Base-by-base conservation (phyloP, 2,888 invertebrate genomes). In the Tolmerus cingulatus region DNA sequence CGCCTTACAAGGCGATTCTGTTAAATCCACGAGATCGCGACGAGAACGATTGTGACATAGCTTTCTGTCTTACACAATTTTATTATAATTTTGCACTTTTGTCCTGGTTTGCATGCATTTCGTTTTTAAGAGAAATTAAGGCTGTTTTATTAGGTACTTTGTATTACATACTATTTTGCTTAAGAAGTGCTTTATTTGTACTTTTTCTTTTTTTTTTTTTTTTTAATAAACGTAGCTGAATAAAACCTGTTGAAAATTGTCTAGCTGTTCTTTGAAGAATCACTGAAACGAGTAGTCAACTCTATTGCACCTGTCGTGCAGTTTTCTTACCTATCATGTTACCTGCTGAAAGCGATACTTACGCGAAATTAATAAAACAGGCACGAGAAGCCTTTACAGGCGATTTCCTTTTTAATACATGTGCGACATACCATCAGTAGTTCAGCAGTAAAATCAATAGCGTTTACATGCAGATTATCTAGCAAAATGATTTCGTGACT, bases 101-200 rank as follows among this genome's bases (percentile, higher is more conserved):
- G 16, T 2, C n/a, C n/a, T 16, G 0, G 43, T 78, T 78, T 78
- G 14, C 51, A 51, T 5, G 5, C 12, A 40, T 77, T 40, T 19
- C 43, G n/a, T 76, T 40, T 40, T 43, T 23, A 78, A 78, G 23
- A 66, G 66, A 9, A 66, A 66, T 78, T 7, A 78, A 40, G 78
- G 46, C 78, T 78, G 78, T 79, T 79, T 51, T 79, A 79, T 79
- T 27, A 79, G 51, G 8, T 79, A 79, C 16, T 51, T 79, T 79
- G 51, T 79, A 16, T n/a, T 51, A 7, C 7, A n/a, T 51, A 19
- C n/a, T 51, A 51, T 7, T 51, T 51, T 51, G 7, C 19, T 66
- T 66, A 9, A 23, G 27, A 66, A 66, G 66, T 27, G 27, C 8
- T 66, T 19, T 27, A 27, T 66, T 66, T 66, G 66, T 66, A 66